phyloP scores from a whole-genome alignment of 92 coral and sea anemone species.

The Porites evermanni region DNA sequence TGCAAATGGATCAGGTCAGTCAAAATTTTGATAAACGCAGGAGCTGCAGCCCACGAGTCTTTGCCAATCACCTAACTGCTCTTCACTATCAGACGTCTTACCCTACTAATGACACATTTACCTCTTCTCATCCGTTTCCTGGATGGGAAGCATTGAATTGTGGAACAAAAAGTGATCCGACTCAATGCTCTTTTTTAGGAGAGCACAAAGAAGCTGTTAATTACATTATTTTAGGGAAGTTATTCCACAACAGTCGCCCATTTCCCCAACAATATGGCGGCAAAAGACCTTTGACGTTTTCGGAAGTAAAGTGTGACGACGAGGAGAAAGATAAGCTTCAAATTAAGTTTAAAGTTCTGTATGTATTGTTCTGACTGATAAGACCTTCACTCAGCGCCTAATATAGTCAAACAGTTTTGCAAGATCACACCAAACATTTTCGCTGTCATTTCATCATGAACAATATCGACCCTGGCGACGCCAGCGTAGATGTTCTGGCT shows the following conservation, averaged over 20 bases:
- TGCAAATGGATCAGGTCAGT: neutral
- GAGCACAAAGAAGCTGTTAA: neutral
- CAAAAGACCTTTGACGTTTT: neutral
- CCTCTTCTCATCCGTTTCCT: neutral
- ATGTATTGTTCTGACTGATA: neutral
- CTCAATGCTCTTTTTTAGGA: neutral
- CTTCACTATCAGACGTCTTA: neutral
- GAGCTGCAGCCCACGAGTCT: neutral
- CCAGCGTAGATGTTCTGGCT: constrained; percentile 55
- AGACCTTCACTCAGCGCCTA: too few relatives aligned
- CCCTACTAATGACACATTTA: neutral
- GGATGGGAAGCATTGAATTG: neutral
- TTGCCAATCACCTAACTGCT: neutral
- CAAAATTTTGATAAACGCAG: neutral
- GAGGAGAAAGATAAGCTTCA: too few relatives aligned
- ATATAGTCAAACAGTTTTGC: neutral
- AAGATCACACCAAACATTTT: neutral
- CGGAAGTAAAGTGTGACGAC: neutral
- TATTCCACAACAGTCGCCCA: neutral
- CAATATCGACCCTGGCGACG: constrained; percentile 54
- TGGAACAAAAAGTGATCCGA: neutral
- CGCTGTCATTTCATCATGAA: constrained; percentile 21
- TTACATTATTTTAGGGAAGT: neutral
- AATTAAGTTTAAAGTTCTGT: too few relatives aligned
- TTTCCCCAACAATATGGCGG: neutral